Evolutionary conservation across 2,797 vertebrate species (phyloP), one percentile per base, ranked within the genome.

Genomic region (Parauchenoglanis ngamensis): DNA sequence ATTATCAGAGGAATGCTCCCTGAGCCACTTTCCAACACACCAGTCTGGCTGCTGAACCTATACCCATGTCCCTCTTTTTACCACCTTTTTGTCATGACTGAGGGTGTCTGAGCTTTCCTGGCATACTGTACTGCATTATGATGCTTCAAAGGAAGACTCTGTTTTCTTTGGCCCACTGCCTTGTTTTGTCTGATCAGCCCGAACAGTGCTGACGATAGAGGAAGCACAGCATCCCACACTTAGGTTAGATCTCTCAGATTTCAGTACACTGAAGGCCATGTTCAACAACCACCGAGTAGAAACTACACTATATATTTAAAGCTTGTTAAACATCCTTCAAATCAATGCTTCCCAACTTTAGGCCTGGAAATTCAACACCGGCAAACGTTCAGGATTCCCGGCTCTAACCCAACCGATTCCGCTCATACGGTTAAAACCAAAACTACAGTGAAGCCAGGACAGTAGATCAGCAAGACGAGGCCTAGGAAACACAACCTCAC

Each of bases 151-250:
- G 84, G 84, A 87, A 84, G 86, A 87, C 75, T 85, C 8, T 54
- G 86, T 89, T 90, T 91, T 82, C 84, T 84, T 91, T 92, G 91
- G 89, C 86, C 0, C 15, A 13, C 44, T 28, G 87, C 87, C 88
- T 89, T 86, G 85, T 87, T 91, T 90, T 90, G 89, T 92, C 87
- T 81, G 63, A 89, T 81, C 81, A 86, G 72, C 72, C 59, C 49
- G 31, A 68, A 84, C 54, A 87, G 83, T 70, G 78, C 73, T 25
- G 67, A 77, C 54, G 68, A 67, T 67, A 63, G 35, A 87, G 86
- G 83, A 88, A 86, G 85, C 75, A 63, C 82, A 81, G 80, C 75
- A 72, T 89, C 35, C 87, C 28, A 52, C 81, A 72, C 68, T 86
- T 28, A 79, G 25, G 65, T 72, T 85, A 46, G 11, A 59, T 68